Base-by-base conservation (phyloP, 2,113 vertebrate species). In the Hippocampus zosterae region DNA sequence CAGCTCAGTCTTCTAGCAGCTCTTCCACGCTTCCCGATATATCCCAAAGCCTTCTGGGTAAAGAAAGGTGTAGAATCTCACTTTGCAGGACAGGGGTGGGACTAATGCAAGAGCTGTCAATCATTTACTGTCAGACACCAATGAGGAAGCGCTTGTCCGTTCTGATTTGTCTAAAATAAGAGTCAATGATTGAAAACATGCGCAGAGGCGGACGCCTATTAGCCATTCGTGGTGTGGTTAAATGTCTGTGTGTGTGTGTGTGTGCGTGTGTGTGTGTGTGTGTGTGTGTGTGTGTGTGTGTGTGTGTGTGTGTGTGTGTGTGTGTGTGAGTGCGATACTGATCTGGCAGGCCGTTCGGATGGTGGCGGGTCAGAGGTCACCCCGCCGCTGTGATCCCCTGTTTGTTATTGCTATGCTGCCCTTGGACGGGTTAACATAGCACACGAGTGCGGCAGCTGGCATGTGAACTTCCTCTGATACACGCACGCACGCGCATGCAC, bases 401-500 rank as follows among this genome's bases (percentile, higher is more conserved):
- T 92, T 92, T 93, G 89, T 92, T 93, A 88, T 92, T 92, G 89
- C 91, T 91, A 70, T 89, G 87, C 73, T 90, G 91, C 90, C 91
- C 91, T 92, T 91, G 90, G 85, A 86, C 74, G 74, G 85, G 90
- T 92, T 93, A 91, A 88, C 90, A 91, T 81, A 90, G 89, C 91
- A 83, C 85, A 90, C 84, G 86, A 60, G 80, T 70, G 83, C 87
- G 88, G 86, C 80, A 84, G 81, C 88, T 84, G 78, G 64, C 71
- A 74, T 27, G 44, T 56, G 72, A 78, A 84, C 84, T 87, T 86
- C 85, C 83, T 85, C 71, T 75, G 64, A 61, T 72, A 72, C 70
- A 63, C 70, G 53, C 78, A 56, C 73, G 56, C 72, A 70, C 73
- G 70, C 57, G 65, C 57, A 70, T 67, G 68, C 53, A 53, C 69